Base-by-base conservation (phyloP, 2,888 invertebrate species). In the Lumbricus terrestris region DNA sequence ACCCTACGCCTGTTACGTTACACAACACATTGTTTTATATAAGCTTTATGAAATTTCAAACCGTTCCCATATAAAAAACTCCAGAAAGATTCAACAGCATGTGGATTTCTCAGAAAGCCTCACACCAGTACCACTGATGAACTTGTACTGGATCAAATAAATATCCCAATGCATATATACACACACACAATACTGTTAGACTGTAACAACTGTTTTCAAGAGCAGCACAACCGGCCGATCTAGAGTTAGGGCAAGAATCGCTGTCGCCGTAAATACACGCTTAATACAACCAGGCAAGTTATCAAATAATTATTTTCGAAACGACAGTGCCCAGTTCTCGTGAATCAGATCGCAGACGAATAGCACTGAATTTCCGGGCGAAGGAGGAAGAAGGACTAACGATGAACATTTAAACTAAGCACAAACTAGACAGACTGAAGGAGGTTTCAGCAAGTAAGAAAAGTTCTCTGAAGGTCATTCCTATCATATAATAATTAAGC, bases 391-490 rank as follows among this genome's bases (percentile, higher is more conserved):
- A 69, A 13, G 29, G n/a, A 69, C n/a, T 69, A n/a, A n/a, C 69
- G 11, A 16, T n/a, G 29, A 69, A 69, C 69, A 69, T 69, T 69
- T 69, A 69, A 69, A 69, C 69, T 69, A 69, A 69, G n/a, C 69
- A 69, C 69, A 69, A 69, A 69, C 69, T 69, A 69, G 69, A n/a
- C 69, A 69, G 69, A n/a, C 69, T 69, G 8, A 6, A 69, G 69
- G 69, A 69, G 69, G 69, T 69, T 69, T 69, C 69, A 69, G 69
- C 69, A 69, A 69, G 69, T 69, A 69, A 69, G 69, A 69, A 69
- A 69, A n/a, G n/a, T n/a, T n/a, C 29, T 69, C n/a, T 69, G 69
- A 69, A 69, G 23, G 47, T 47, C 23, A 69, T 29, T 69, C n/a
- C n/a, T 69, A 69, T 69, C 69, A 29, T 69, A 69, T n/a, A n/a